These are phyloP conservation scores for Macrotus californicus DNA, from an alignment of 2,113 vertebrate species.

Conservation along the genomic window DNA sequence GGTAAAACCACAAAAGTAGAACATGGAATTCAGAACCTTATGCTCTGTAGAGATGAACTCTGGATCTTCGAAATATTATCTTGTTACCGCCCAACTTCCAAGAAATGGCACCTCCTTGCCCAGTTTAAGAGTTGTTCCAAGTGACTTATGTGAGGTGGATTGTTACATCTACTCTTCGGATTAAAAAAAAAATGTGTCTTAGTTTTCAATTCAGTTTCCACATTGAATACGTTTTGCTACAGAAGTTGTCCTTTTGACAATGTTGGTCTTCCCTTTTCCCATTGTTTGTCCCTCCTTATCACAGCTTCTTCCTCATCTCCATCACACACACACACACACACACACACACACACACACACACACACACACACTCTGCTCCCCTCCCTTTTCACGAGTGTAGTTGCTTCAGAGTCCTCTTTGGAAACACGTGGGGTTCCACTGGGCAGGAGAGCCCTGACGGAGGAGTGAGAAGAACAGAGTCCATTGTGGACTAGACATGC, in stretches of 20 bases:
- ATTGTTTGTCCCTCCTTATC: accelerated
- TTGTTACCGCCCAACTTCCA: background rate
- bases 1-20: background rate
- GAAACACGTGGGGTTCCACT: background rate
- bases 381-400: background rate
- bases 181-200: background rate
- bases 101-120: background rate
- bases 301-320: background rate
- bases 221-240: background rate
- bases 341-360: background rate
- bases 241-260: background rate
- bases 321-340: background rate
- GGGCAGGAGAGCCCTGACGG: background rate
- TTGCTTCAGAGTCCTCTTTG: background rate
- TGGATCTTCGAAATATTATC: background rate
- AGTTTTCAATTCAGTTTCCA: background rate
- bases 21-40: background rate
- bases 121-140: background rate
- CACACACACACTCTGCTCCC: background rate
- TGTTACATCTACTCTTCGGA: background rate
- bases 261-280: background rate
- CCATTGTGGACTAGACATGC: accelerated
- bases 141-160: background rate
- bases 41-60: background rate
- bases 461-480: background rate